Evolutionary conservation across 2,888 invertebrate species (phyloP).

Genomic region (Sarcophaga variegata): DNA sequence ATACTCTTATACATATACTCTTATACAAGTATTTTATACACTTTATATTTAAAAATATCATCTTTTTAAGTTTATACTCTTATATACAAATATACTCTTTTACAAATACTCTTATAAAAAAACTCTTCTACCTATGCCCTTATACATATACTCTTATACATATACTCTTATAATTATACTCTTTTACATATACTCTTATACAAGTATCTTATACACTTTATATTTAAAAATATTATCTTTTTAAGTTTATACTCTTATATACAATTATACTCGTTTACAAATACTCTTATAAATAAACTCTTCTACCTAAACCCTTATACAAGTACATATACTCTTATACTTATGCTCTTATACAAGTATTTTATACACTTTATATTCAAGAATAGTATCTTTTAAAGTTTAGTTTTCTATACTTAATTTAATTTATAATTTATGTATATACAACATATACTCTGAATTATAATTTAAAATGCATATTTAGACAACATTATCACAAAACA

Average conservation of each 20-base stretch:
- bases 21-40: background rate
- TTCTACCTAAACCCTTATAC: too few relatives aligned
- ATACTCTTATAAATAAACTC: too few relatives aligned
- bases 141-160: too few relatives aligned
- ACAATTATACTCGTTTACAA: too few relatives aligned
- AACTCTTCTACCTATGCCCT: too few relatives aligned
- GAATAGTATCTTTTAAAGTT: constrained; percentile 17
- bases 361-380: background rate
- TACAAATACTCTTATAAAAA: too few relatives aligned
- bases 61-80: background rate
- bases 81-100: too few relatives aligned
- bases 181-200: too few relatives aligned
- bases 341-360: background rate
- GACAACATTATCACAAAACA: constrained; percentile 54
- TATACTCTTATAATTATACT: too few relatives aligned
- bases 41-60: constrained; percentile 2
- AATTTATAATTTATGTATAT: constrained; percentile 14
- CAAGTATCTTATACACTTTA: constrained; percentile 7
- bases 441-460: constrained; percentile 43
- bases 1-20: too few relatives aligned
- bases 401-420: background rate
- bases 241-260: background rate
- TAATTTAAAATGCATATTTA: background rate
- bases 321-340: too few relatives aligned
- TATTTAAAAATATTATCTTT: constrained; percentile 4